These are phyloP conservation scores for Phrixothrix hirtus DNA, from an alignment of 2,888 invertebrate species.

Conservation along the genomic window DNA sequence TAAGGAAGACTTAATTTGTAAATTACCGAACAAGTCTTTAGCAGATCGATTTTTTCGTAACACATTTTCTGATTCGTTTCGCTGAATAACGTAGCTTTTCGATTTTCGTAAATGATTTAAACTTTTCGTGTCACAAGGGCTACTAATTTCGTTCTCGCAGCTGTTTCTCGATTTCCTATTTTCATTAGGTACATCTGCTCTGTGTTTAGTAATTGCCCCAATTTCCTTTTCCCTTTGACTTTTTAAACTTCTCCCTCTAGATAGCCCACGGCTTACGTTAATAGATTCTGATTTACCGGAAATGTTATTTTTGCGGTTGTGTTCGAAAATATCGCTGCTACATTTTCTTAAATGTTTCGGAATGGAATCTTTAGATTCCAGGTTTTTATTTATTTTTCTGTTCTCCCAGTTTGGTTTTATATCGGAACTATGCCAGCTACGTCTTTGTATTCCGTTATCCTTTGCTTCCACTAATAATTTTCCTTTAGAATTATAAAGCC, in stretches of 20 bases:
- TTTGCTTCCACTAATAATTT: conserved; percentile 65
- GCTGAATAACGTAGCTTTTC: conserved; percentile 35
- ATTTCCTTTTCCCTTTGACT: conserved; percentile 10
- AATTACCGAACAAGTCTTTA: conserved; percentile 8
- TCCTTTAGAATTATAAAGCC: conserved; percentile 67
- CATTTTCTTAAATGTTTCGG: conserved; percentile 19
- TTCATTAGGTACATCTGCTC: conserved; percentile 12
- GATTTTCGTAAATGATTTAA: conserved; percentile 36
- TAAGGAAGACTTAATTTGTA: conserved; percentile 13
- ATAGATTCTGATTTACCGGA: conserved; percentile 11
- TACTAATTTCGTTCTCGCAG: conserved; percentile 8
- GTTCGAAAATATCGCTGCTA: conserved; percentile 18
- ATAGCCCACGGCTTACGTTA: conserved; percentile 3
- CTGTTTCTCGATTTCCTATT: conserved; percentile 9
- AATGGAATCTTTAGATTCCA: conserved; percentile 6
- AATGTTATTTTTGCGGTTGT: conserved; percentile 13
- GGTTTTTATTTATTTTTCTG: conserved; percentile 15
- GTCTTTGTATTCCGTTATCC: conserved; percentile 59
- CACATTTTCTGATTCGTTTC: conserved; percentile 9
- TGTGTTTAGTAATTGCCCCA: too few relatives aligned
- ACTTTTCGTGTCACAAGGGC: conserved; percentile 1
- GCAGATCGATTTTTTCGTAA: conserved; percentile 22
- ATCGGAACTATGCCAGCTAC: conserved; percentile 47
- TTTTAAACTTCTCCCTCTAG: conserved; percentile 7
- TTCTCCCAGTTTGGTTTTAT: conserved; percentile 7